Evolutionary conservation across 1,140 invertebrate genomes (phyloP).

Genomic region (Cherax quadricarinatus): DNA sequence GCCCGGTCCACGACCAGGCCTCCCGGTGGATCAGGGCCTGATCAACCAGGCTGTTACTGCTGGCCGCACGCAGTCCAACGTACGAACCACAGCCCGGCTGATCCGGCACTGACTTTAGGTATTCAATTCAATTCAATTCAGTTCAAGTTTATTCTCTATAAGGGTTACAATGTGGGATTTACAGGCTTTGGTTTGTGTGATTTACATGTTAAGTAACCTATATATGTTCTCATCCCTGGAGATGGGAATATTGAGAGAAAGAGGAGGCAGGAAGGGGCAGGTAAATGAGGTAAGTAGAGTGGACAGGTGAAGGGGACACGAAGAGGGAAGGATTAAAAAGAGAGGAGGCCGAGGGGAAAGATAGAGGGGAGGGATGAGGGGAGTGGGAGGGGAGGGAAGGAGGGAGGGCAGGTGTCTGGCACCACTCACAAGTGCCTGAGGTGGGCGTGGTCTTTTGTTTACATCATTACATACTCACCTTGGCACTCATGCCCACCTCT

Average conservation of each 20-base stretch:
- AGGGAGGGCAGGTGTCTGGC: not conserved
- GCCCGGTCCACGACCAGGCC: too few relatives aligned
- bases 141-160: too few relatives aligned
- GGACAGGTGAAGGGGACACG: too few relatives aligned
- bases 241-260: not conserved
- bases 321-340: not conserved
- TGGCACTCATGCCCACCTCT: not conserved
- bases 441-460: not conserved
- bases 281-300: not conserved
- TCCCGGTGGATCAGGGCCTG: too few relatives aligned
- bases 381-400: constrained; percentile 1
- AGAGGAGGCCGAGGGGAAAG: not conserved
- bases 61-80: too few relatives aligned
- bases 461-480: not conserved
- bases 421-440: not conserved
- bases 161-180: too few relatives aligned
- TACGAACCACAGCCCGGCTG: too few relatives aligned
- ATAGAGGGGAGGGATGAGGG: not conserved
- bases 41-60: too few relatives aligned
- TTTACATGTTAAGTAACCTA: too few relatives aligned
- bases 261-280: not conserved
- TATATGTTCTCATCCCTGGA: not conserved
- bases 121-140: too few relatives aligned
- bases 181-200: too few relatives aligned
- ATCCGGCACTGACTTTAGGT: too few relatives aligned